Evolutionary conservation across 2,113 vertebrate genomes (phyloP).

Genomic region (Serinus canaria): DNA sequence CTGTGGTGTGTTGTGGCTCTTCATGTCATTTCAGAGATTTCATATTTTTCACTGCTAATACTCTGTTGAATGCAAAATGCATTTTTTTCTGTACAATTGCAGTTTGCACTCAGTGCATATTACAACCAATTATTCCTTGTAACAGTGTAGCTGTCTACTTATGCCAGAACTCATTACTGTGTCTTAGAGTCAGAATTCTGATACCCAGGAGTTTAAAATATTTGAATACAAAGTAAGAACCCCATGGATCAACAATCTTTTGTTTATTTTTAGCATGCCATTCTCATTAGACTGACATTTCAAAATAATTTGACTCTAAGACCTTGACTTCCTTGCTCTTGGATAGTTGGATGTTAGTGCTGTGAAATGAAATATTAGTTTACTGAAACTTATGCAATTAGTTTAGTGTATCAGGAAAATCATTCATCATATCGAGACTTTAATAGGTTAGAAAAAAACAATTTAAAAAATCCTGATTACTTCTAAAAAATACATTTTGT

Average conservation of each 20-base stretch:
- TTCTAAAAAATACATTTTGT: background rate
- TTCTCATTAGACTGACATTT: slow-evolving; percentile 22
- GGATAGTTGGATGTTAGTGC: background rate
- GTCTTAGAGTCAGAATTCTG: background rate
- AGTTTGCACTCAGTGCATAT: slow-evolving; percentile 6
- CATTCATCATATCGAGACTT: background rate
- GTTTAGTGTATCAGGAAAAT: background rate
- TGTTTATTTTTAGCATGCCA: slow-evolving; percentile 26
- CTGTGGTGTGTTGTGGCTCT: background rate
- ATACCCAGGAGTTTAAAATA: slow-evolving; percentile 18
- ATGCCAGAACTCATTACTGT: slow-evolving; percentile 34
- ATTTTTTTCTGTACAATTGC: background rate
- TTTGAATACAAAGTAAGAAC: slow-evolving; percentile 38
- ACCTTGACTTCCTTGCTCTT: background rate
- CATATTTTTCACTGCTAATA: background rate
- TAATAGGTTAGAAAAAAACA: background rate
- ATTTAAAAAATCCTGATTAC: background rate
- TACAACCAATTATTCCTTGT: slow-evolving; percentile 56
- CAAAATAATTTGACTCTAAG: slow-evolving; percentile 9
- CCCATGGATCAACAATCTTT: background rate
- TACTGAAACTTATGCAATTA: background rate
- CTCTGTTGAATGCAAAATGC: slow-evolving; percentile 4
- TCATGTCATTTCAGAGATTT: background rate
- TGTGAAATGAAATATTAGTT: background rate
- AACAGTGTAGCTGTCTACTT: slow-evolving; percentile 31